Conservation (phyloP, 2,888 invertebrate genomes). For the Drosophila mayaguana region DNA sequence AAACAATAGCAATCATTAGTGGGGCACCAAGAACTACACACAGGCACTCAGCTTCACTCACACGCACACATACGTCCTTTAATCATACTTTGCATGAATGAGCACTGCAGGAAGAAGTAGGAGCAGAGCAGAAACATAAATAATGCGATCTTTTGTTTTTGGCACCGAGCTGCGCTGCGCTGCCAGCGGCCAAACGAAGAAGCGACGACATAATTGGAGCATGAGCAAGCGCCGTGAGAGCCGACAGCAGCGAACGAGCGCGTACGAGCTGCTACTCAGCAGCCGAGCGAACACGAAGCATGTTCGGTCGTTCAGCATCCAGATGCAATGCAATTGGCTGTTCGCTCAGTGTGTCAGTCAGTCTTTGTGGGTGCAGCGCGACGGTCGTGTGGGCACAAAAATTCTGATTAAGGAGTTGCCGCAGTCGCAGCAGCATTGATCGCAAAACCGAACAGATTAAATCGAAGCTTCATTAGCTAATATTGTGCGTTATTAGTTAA, state of each 20-base stretch:
- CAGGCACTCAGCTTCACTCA: slow-evolving; percentile 1
- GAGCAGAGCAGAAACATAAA: slow-evolving; percentile 52
- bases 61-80: slow-evolving; percentile 55
- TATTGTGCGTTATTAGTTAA: no score
- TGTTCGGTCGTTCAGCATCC: slow-evolving; percentile 55
- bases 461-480: slow-evolving; percentile 56
- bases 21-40: slow-evolving; percentile 21
- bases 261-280: not conserved
- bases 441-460: slow-evolving; percentile 16
- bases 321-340: slow-evolving; percentile 65
- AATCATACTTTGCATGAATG: slow-evolving; percentile 70
- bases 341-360: slow-evolving; percentile 68
- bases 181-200: slow-evolving; percentile 22
- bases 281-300: slow-evolving; percentile 13
- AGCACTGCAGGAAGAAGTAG: slow-evolving; percentile 21
- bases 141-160: slow-evolving; percentile 66
- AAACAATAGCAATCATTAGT: slow-evolving; percentile 52
- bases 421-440: slow-evolving; percentile 8
- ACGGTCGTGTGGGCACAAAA: slow-evolving; percentile 50
- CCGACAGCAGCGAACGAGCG: slow-evolving; percentile 1
- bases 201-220: slow-evolving; percentile 63
- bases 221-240: slow-evolving; percentile 36
- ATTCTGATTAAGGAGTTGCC: slow-evolving; percentile 23
- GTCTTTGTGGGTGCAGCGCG: slow-evolving; percentile 74
- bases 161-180: slow-evolving; percentile 23